Evolutionary conservation across 2,888 invertebrate species (phyloP).

Genomic region (Cyaniris semiargus): DNA sequence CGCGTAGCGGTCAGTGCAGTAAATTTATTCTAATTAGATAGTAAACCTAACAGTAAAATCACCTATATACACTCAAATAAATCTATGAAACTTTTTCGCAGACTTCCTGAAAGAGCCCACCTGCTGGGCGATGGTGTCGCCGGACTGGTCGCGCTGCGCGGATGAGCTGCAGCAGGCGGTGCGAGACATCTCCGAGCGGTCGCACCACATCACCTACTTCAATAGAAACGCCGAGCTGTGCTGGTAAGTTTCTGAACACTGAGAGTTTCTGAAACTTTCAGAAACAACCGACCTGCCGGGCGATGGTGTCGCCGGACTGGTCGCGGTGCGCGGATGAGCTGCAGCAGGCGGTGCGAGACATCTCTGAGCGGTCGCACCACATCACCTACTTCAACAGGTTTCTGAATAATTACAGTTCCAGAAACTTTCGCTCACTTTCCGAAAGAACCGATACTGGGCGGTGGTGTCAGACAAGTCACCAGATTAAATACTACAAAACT

Average conservation of each 20-base stretch:
- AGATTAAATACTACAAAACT: too few species aligned
- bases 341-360: conserved; percentile 61
- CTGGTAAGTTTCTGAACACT: conserved; percentile 51
- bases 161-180: conserved; percentile 62
- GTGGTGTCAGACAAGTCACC: too few species aligned
- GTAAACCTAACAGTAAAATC: neutral
- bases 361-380: conserved; percentile 62
- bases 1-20: too few species aligned
- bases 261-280: conserved; percentile 48
- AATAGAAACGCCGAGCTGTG: conserved; percentile 67
- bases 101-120: conserved; percentile 67
- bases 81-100: conserved; percentile 41
- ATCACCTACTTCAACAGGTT: conserved; percentile 62
- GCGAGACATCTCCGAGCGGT: conserved; percentile 61
- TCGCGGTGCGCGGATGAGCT: conserved; percentile 63
- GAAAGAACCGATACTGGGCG: neutral
- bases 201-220: conserved; percentile 64
- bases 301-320: conserved; percentile 66
- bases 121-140: conserved; percentile 66
- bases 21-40: too few species aligned
- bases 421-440: neutral
- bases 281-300: conserved; percentile 67
- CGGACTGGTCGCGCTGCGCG: conserved; percentile 66
- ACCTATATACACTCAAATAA: neutral
- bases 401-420: neutral